A percentile compares a stretch with the other conserved stretches of the same genome.
Evolutionary conservation across 2,797 vertebrate species (phyloP).

Genomic region (Catamblyrhynchus diadema): DNA sequence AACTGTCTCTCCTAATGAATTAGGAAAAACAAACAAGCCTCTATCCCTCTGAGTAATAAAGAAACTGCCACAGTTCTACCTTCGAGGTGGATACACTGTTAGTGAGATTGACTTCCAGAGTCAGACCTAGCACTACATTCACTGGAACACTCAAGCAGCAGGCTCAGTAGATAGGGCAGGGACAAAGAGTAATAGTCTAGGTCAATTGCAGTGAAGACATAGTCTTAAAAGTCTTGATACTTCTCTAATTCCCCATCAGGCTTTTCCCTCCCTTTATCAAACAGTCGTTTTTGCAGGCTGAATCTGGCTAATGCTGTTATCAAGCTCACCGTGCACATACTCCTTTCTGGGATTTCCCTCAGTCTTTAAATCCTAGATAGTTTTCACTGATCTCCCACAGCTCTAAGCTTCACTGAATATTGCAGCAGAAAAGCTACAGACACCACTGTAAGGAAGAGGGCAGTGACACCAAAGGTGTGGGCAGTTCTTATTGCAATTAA

Average conservation of each 20-base stretch:
- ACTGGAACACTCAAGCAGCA: background rate
- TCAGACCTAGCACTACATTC: background rate
- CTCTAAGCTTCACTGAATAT: background rate
- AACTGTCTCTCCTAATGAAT: background rate
- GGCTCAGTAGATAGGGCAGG: background rate
- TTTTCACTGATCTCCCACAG: background rate
- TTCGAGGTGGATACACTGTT: background rate
- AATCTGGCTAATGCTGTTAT: background rate
- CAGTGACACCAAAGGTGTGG: background rate
- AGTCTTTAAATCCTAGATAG: background rate
- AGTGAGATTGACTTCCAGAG: background rate
- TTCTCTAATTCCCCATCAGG: background rate
- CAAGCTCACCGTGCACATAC: background rate
- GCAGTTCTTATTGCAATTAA: background rate
- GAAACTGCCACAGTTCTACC: background rate
- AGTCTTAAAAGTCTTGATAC: background rate
- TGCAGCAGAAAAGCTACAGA: background rate
- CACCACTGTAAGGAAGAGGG: background rate
- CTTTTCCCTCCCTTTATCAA: background rate
- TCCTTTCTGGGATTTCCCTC: background rate
- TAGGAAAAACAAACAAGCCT: fast-evolving
- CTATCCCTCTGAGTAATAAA: background rate
- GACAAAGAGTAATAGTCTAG: background rate
- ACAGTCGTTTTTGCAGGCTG: background rate
- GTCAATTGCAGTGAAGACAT: background rate